Evolutionary conservation across 1,140 invertebrate genomes (phyloP).

Genomic region (Elymnias hypermnestra): DNA sequence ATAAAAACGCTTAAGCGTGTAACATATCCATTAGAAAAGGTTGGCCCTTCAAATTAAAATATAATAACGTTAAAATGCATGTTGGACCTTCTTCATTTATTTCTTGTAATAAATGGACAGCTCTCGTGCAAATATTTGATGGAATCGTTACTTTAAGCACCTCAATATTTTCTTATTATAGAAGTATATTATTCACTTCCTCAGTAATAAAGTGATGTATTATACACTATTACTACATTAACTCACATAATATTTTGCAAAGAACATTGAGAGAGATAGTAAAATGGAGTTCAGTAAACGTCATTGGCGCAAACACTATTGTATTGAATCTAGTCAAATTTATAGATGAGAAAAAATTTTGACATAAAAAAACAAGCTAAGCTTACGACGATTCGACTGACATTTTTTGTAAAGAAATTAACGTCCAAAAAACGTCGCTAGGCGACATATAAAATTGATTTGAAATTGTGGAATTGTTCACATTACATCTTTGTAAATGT

Average conservation of each 20-base stretch:
- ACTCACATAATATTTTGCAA: conserved; percentile 24
- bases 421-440: conserved; percentile 66
- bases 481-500: conserved; percentile 46
- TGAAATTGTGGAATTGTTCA: conserved; percentile 70
- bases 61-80: too few relatives aligned
- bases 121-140: conserved; percentile 26
- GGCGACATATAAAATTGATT: conserved; percentile 65
- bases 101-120: conserved; percentile 4
- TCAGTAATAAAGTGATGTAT: conserved; percentile 59
- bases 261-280: not conserved
- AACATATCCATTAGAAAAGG: too few relatives aligned
- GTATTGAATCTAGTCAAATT: conserved; percentile 75
- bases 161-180: conserved; percentile 46
- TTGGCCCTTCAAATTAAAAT: too few relatives aligned
- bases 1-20: too few relatives aligned
- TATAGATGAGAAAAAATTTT: conserved; percentile 46
- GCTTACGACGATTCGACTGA: conserved; percentile 64
- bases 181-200: conserved; percentile 61
- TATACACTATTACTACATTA: conserved; percentile 31
- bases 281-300: conserved; percentile 34
- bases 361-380: conserved; percentile 32
- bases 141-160: conserved; percentile 39
- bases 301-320: conserved; percentile 55
- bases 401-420: conserved; percentile 52
- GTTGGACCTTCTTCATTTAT: too few relatives aligned